A percentile compares a stretch with the other conserved stretches of the same genome.
Conservation (phyloP, 2,888 invertebrate species). For the Plagodis pulveraria region DNA sequence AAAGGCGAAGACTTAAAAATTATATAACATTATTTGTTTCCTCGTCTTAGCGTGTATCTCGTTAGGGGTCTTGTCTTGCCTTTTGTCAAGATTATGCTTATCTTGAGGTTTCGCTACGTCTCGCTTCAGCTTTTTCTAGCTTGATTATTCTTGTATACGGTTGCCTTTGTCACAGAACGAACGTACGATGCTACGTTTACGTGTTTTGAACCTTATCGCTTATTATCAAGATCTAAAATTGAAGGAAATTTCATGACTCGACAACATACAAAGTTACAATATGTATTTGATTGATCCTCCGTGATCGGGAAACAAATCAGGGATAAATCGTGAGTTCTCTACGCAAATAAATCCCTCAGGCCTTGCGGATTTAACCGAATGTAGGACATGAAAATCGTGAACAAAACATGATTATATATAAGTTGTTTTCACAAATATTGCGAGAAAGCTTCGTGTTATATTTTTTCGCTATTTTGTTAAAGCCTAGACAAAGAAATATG, state of each 20-base stretch:
- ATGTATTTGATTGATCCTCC: conserved; percentile 41
- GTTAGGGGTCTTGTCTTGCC: conserved; percentile 34
- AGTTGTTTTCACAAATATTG: conserved; percentile 9
- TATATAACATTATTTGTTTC: conserved; percentile 48
- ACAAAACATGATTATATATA: conserved; percentile 10
- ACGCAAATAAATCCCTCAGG: conserved; percentile 33
- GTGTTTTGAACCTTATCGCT: conserved; percentile 20
- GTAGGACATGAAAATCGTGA: conserved; percentile 18
- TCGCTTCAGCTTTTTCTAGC: conserved; percentile 23
- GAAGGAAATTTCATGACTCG: conserved; percentile 4
- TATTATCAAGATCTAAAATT: conserved; percentile 25
- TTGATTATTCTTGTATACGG: conserved; percentile 12
- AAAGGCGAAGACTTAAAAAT: conserved; percentile 48
- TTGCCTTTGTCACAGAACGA: conserved; percentile 19
- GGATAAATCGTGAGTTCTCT: conserved; percentile 35
- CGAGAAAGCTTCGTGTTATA: background rate
- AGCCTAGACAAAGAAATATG: too few relatives aligned
- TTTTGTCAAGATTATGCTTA: conserved; percentile 31
- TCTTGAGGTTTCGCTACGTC: conserved; percentile 22
- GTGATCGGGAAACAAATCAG: conserved; percentile 39
- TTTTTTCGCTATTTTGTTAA: too few relatives aligned
- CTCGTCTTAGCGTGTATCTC: conserved; percentile 45
- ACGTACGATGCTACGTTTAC: conserved; percentile 7
- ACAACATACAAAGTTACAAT: conserved; percentile 35
- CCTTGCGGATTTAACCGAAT: conserved; percentile 25